A percentile compares a stretch with the other conserved stretches of the same genome.
These are phyloP conservation scores for Chelonus insularis DNA, from an alignment of 1,140 invertebrate genomes.

Conservation along the genomic window DNA sequence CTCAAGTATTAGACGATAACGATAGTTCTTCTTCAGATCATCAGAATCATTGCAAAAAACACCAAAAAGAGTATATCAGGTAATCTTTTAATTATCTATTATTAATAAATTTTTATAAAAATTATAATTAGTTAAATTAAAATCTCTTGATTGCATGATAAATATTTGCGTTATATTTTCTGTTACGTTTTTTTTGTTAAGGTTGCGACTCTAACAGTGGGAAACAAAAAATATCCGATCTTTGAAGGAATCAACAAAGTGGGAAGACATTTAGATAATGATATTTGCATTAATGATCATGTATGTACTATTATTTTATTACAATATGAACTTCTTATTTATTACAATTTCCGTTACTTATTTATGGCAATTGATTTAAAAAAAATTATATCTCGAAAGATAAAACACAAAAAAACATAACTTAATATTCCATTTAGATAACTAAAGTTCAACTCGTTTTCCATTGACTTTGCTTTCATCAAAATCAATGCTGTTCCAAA, in stretches of 20 bases:
- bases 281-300: not conserved
- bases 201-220: conserved; percentile 11
- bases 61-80: not conserved
- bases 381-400: no score
- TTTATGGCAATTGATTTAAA: no score
- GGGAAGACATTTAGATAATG: not conserved
- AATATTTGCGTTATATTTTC: no score
- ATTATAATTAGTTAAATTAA: not conserved
- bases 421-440: no score
- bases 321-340: no score
- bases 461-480: conserved; percentile 55
- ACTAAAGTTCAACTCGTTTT: conserved; percentile 32
- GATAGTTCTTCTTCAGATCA: not conserved
- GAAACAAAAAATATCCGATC: not conserved
- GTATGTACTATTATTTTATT: no score
- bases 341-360: no score
- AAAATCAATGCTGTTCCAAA: conserved; percentile 64
- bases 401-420: no score
- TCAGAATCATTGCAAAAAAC: not conserved
- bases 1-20: not conserved
- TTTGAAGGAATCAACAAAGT: conserved; percentile 18
- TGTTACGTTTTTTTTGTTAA: not conserved
- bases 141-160: not conserved
- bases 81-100: not conserved
- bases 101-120: not conserved